Evolutionary conservation across 2,888 invertebrate species (phyloP).

Genomic region (Hyposoter dolosus): DNA sequence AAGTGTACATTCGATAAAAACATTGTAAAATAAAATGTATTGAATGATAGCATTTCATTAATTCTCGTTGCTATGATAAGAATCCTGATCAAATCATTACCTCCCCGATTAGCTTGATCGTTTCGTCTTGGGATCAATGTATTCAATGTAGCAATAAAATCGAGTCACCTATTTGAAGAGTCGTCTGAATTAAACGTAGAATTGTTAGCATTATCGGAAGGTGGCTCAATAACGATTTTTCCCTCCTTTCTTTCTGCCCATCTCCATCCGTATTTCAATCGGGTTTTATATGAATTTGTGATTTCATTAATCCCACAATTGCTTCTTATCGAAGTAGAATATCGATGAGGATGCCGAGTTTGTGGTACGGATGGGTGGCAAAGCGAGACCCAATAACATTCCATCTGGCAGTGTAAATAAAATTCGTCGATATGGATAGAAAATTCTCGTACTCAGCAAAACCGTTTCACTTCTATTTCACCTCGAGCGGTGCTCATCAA

Average conservation of each 20-base stretch:
- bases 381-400: constrained; percentile 42
- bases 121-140: background rate
- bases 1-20: background rate
- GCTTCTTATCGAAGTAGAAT: constrained; percentile 57
- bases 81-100: background rate
- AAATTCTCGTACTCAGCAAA: constrained; percentile 20
- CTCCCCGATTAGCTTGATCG: background rate
- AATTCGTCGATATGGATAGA: constrained; percentile 35
- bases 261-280: constrained; percentile 3
- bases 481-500: constrained; percentile 22
- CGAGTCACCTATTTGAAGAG: background rate
- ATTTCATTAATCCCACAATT: constrained; percentile 57
- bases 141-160: background rate
- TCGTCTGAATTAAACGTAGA: constrained; percentile 5
- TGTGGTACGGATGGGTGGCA: constrained; percentile 22
- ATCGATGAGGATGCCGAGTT: constrained; percentile 51
- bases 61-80: background rate
- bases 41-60: background rate
- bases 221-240: background rate
- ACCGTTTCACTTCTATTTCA: constrained; percentile 1
- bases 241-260: background rate
- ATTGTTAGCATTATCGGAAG: constrained; percentile 14
- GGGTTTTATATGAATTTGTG: constrained; percentile 55
- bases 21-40: background rate
- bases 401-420: constrained; percentile 33